Conservation (phyloP, 2,888 invertebrate species). For the Thymelicus acteon region DNA sequence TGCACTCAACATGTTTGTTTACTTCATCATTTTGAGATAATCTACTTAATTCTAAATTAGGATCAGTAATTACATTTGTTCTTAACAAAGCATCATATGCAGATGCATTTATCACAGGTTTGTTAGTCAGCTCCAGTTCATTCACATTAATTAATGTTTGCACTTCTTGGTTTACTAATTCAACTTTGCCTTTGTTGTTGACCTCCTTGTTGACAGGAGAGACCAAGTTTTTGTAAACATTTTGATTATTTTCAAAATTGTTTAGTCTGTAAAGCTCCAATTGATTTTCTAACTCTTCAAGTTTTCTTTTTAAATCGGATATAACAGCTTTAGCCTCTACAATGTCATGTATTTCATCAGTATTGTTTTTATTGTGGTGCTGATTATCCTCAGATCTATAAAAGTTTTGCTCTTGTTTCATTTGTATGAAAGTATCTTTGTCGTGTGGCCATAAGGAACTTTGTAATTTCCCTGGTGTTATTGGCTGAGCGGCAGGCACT, state of each 20-base stretch:
- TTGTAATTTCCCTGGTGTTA: slow-evolving; percentile 90
- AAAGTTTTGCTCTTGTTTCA: slow-evolving; percentile 56
- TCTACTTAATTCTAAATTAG: slow-evolving; percentile 70
- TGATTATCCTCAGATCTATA: slow-evolving; percentile 59
- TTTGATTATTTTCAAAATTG: slow-evolving; percentile 66
- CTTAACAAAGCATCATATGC: slow-evolving; percentile 68
- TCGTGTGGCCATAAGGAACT: slow-evolving; percentile 90
- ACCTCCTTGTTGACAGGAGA: slow-evolving; percentile 52
- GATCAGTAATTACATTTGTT: slow-evolving; percentile 73
- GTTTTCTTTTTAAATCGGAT: slow-evolving; percentile 65
- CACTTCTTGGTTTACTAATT: slow-evolving; percentile 64
- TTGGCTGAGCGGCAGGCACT: slow-evolving; percentile 86
- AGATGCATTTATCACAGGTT: slow-evolving; percentile 77
- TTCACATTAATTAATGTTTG: slow-evolving; percentile 59
- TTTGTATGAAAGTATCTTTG: slow-evolving; percentile 55
- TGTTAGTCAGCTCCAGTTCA: slow-evolving; percentile 60
- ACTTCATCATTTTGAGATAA: slow-evolving; percentile 63
- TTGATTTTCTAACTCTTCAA: slow-evolving; percentile 71
- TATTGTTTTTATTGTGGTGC: slow-evolving; percentile 65
- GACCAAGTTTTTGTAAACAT: slow-evolving; percentile 61
- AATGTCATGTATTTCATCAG: slow-evolving; percentile 71
- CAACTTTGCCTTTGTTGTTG: slow-evolving; percentile 55
- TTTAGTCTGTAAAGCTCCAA: slow-evolving; percentile 70
- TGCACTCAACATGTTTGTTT: slow-evolving; percentile 56
- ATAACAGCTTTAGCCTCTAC: slow-evolving; percentile 71